Conservation (phyloP, 2,113 vertebrate species). For the Hystrix brachyura region DNA sequence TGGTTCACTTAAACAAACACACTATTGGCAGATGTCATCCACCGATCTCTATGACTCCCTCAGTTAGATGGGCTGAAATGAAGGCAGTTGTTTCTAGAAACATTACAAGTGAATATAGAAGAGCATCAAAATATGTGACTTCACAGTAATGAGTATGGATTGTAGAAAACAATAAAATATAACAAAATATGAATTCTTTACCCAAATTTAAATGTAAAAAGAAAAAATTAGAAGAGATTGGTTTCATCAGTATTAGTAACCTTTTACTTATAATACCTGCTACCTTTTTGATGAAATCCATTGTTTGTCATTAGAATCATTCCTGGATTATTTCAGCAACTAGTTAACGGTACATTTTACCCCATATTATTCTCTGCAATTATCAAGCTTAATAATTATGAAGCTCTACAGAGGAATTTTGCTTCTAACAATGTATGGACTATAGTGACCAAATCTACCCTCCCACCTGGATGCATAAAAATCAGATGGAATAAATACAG, state of each 20-base stretch:
- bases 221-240: not conserved
- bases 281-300: not conserved
- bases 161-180: conserved; percentile 28
- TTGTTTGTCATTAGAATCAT: not conserved
- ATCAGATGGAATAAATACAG: not conserved
- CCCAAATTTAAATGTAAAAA: conserved; percentile 31
- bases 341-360: not conserved
- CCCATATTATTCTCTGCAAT: not conserved
- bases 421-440: not conserved
- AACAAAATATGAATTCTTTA: not conserved
- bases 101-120: not conserved
- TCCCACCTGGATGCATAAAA: not conserved
- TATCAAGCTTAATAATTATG: not conserved
- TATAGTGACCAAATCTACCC: not conserved
- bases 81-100: not conserved
- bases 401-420: not conserved
- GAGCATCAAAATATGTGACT: not conserved
- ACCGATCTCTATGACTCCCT: not conserved
- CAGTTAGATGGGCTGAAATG: not conserved
- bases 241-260: not conserved
- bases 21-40: not conserved
- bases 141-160: not conserved
- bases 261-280: conserved; percentile 2
- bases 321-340: conserved; percentile 30
- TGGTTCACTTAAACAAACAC: not conserved